phyloP scores from a whole-genome alignment of 35 echinoderm and acorn worm species.

The Apostichopus parvimensis region DNA sequence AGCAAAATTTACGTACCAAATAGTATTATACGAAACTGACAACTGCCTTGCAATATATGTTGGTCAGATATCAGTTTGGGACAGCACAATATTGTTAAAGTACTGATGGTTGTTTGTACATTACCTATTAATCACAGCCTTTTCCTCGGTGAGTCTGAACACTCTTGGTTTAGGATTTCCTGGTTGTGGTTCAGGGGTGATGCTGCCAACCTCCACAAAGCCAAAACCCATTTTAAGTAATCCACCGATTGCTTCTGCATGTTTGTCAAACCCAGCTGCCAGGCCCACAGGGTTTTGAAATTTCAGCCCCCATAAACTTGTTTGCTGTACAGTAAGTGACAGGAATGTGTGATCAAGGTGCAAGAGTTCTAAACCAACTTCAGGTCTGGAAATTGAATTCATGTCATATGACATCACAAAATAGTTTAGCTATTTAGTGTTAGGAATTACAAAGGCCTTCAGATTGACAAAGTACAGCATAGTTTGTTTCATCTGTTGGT shows the following conservation, averaged over 20 bases:
- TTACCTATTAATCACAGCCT: slow-evolving; percentile 94
- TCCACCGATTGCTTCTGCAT: slow-evolving; percentile 89
- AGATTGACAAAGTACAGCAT: too few species aligned
- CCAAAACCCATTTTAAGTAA: slow-evolving; percentile 96
- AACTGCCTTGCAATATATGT: too few species aligned
- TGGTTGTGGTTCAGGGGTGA: slow-evolving; percentile 92
- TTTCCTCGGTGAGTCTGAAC: slow-evolving; percentile 81
- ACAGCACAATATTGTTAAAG: too few species aligned
- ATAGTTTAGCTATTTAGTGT: too few species aligned
- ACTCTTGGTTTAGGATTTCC: slow-evolving; percentile 98
- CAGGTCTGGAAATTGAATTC: too few species aligned
- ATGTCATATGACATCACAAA: too few species aligned
- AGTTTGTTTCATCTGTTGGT: not conserved
- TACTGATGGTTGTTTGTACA: too few species aligned
- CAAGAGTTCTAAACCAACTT: too few species aligned
- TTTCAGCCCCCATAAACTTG: slow-evolving; percentile 64
- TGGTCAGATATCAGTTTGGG: too few species aligned
- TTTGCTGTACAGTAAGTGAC: slow-evolving; percentile 40
- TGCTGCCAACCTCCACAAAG: slow-evolving; percentile 95
- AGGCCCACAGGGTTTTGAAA: slow-evolving; percentile 89
- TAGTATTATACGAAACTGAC: too few species aligned
- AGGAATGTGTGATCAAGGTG: not conserved
- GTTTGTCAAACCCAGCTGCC: slow-evolving; percentile 97
- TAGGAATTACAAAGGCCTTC: too few species aligned
- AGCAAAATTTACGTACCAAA: too few species aligned